Conservation (phyloP, 2,888 invertebrate genomes). For the Anthophora plumipes region DNA sequence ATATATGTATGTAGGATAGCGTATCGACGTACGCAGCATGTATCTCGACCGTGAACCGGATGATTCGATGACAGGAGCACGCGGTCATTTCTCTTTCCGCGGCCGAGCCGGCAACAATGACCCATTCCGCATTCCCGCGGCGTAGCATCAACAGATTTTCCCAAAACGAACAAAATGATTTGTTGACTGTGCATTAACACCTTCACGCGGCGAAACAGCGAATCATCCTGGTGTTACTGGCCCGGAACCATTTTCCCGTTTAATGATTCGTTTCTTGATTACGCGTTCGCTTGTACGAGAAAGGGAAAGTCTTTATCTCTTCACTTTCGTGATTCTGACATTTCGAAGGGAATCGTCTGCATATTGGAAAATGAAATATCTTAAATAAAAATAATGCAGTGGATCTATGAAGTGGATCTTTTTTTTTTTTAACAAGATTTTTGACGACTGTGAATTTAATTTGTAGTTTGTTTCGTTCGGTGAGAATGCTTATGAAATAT, state of each 20-base stretch:
- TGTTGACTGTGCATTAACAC: conserved; percentile 64
- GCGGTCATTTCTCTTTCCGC: conserved; percentile 67
- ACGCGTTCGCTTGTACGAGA: conserved; percentile 18
- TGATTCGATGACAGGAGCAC: conserved; percentile 67
- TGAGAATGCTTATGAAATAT: too few relatives aligned
- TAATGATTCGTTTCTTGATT: conserved; percentile 41
- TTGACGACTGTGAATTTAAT: too few relatives aligned
- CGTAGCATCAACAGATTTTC: conserved; percentile 65
- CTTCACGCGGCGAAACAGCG: conserved; percentile 38
- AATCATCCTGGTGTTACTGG: conserved; percentile 47
- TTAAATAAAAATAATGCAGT: too few relatives aligned
- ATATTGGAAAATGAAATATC: not conserved
- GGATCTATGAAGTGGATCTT: too few relatives aligned
- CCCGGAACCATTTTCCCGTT: conserved; percentile 34
- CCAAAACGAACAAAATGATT: conserved; percentile 65
- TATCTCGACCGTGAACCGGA: conserved; percentile 62
- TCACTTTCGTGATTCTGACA: not conserved
- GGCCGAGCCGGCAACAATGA: conserved; percentile 63
- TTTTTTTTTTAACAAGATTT: too few relatives aligned
- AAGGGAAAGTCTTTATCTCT: conserved; percentile 18
- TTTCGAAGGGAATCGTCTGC: too few relatives aligned
- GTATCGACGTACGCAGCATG: conserved; percentile 39
- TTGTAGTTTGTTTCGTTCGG: too few relatives aligned
- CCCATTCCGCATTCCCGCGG: conserved; percentile 64
- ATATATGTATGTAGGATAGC: conserved; percentile 20